Base-by-base conservation (phyloP, 1,140 invertebrate genomes). In the Rhopalosiphum maidis region DNA sequence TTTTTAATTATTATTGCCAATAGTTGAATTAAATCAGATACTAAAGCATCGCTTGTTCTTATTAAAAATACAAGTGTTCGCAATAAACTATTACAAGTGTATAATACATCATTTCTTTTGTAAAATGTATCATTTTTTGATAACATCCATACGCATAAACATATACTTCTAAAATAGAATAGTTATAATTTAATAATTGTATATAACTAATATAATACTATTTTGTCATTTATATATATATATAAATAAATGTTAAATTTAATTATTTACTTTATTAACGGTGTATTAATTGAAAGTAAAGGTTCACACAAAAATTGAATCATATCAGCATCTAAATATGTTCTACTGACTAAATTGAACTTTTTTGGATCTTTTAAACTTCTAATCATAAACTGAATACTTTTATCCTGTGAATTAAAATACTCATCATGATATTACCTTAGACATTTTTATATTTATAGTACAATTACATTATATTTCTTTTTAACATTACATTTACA, bases 301-400 rank as follows among this genome's bases (percentile, higher is more conserved):
- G 91, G 91, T 93, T 93, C 91, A 43, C 91, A 93, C 54, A 93
- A 93, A 85, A 54, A 93, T 86, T 93, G 91, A 93, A 86, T 55
- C 48, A 93, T 82, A 83, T 93, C 91, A 85, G 77, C 91, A 55
- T 93, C 51, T 41, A 93, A 55, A 93, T 37, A 93, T 22, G 30
- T 55, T 30, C 25, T 86, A 86, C 91, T 93, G 8, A 86, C 15
- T n/a, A 54, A 30, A 43, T 55, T n/a, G 55, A 93, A 93, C n/a
- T n/a, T 21, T 85, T 83, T 93, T 41, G 91, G 48, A 55, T 93
- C 82, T 54, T 43, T 93, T 93, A 93, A 93, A 85, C 77, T 83
- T 86, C n/a, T 48, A 55, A 93, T 93, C 77, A 93, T 93, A 41
- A 43, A 93, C 35, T 68, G 43, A 41, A 93, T 86, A 86, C 82